A percentile compares a stretch with the other conserved stretches of the same genome.
phyloP scores from a whole-genome alignment of 2,797 vertebrate species.

The Gallinago nigripennis region DNA sequence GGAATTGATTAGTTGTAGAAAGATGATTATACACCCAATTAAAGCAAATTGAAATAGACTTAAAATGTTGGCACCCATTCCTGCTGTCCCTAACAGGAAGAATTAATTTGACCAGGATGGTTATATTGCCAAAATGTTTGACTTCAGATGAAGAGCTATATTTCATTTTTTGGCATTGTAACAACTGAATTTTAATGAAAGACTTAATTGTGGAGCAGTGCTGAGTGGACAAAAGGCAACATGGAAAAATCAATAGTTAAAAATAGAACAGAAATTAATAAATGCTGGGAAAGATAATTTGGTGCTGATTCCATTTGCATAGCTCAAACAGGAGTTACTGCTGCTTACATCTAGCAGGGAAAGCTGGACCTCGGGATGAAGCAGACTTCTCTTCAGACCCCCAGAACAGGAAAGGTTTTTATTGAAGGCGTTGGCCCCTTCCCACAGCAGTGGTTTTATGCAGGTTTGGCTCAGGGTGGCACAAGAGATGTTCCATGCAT shows the following conservation, averaged over 20 bases:
- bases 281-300: neutral
- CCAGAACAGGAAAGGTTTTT: neutral
- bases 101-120: neutral
- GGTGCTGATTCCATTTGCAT: neutral
- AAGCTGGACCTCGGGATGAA: neutral
- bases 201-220: neutral
- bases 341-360: neutral
- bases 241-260: neutral
- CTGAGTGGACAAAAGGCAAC: neutral
- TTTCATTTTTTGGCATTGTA: neutral
- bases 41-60: slow-evolving; percentile 43
- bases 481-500: neutral
- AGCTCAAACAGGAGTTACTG: neutral
- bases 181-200: slow-evolving; percentile 16
- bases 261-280: slow-evolving; percentile 6
- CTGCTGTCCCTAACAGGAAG: neutral
- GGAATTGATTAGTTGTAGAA: slow-evolving; percentile 46
- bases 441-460: neutral
- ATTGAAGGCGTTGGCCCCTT: neutral
- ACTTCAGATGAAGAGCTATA: neutral
- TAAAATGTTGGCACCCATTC: slow-evolving; percentile 7
- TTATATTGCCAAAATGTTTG: neutral
- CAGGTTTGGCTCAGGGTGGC: neutral
- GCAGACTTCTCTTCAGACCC: neutral
- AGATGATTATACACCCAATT: slow-evolving; percentile 46